These are phyloP conservation scores for Anarrhichthys ocellatus DNA, from an alignment of 2,113 vertebrate genomes.

Conservation along the genomic window DNA sequence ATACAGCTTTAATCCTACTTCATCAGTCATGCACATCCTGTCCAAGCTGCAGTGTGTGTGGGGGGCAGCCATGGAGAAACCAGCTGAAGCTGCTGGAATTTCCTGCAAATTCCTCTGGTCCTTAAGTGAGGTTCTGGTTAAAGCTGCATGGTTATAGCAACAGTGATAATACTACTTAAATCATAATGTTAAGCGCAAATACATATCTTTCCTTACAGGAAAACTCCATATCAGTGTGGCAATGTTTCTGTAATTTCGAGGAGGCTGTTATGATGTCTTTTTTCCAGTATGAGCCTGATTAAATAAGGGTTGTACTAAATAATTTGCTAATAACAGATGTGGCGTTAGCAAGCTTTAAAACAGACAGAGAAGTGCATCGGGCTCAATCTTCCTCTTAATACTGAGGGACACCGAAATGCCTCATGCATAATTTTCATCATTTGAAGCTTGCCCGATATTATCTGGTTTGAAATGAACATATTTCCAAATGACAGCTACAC, in stretches of 20 bases:
- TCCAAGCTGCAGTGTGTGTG: slow-evolving; percentile 5
- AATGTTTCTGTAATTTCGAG: neutral
- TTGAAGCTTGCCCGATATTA: slow-evolving; percentile 30
- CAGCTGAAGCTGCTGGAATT: slow-evolving; percentile 63
- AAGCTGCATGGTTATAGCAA: slow-evolving; percentile 28
- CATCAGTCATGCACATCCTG: slow-evolving; percentile 33
- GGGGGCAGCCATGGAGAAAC: slow-evolving; percentile 31
- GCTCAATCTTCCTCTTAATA: slow-evolving; percentile 18
- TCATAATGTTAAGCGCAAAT: slow-evolving; percentile 20
- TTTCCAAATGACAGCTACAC: slow-evolving; percentile 48
- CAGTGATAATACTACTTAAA: slow-evolving; percentile 9
- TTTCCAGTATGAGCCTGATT: neutral
- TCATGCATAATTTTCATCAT: slow-evolving; percentile 9
- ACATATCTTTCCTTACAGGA: neutral
- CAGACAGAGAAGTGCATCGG: neutral
- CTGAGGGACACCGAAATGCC: slow-evolving; percentile 1
- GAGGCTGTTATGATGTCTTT: neutral
- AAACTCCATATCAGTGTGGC: neutral
- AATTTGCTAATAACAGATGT: slow-evolving; percentile 14
- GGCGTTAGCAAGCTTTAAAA: neutral
- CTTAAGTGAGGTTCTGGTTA: slow-evolving; percentile 30
- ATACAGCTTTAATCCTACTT: slow-evolving; percentile 25
- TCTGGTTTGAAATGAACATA: slow-evolving; percentile 42
- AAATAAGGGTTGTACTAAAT: neutral
- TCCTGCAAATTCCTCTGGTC: slow-evolving; percentile 53